Conservation (phyloP, 2,888 invertebrate species). For the Acanthosepion esculentum region DNA sequence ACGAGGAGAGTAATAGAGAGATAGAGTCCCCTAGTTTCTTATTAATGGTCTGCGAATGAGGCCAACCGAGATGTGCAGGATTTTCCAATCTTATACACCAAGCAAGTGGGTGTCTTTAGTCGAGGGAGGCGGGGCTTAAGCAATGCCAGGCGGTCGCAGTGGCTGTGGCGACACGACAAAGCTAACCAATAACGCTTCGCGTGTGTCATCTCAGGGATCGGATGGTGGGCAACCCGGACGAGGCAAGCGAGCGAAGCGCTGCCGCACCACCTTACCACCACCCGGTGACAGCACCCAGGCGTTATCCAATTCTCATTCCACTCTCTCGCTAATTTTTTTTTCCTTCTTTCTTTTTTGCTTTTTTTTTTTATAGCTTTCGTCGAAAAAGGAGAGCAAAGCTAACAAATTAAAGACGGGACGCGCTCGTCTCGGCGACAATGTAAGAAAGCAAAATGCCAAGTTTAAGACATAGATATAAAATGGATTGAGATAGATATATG, state of each 20-base stretch:
- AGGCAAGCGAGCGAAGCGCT: neutral
- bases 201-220: neutral
- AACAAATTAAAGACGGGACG: no score
- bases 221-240: neutral
- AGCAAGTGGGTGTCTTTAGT: neutral
- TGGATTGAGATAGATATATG: no score
- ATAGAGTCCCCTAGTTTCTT: neutral
- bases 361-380: no score
- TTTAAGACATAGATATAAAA: no score
- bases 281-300: neutral
- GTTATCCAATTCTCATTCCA: neutral
- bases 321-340: neutral
- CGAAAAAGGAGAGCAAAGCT: no score
- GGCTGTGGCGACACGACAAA: constrained; percentile 3
- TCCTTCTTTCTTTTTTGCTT: no score
- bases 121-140: neutral
- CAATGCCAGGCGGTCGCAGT: neutral
- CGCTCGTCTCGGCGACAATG: no score
- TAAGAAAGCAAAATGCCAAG: no score
- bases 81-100: neutral
- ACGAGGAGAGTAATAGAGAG: no score
- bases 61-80: neutral
- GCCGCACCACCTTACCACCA: neutral
- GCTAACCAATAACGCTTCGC: neutral
- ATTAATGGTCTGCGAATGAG: neutral